Percentiles rank a stretch among this genome's conserved stretches.
phyloP scores from a whole-genome alignment of 2,888 invertebrate species.

The Aelia acuminata region DNA sequence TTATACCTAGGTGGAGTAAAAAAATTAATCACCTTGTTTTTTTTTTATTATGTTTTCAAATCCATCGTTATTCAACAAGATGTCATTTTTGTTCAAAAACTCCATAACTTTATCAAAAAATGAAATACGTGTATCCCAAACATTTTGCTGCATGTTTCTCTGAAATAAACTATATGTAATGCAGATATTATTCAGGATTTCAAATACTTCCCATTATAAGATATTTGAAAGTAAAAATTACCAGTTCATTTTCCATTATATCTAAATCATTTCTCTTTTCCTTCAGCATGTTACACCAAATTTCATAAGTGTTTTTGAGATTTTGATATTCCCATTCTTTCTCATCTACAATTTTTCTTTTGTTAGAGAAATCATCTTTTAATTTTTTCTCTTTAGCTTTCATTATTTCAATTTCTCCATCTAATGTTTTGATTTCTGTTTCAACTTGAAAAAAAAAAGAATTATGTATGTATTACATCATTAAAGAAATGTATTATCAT shows the following conservation, averaged over 20 bases:
- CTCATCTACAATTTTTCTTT: slow-evolving; percentile 50
- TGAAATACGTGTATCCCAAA: slow-evolving; percentile 54
- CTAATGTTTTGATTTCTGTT: slow-evolving; percentile 43
- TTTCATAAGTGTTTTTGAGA: slow-evolving; percentile 7
- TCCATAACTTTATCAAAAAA: slow-evolving; percentile 10
- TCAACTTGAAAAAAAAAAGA: slow-evolving; percentile 26
- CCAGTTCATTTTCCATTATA: slow-evolving; percentile 31
- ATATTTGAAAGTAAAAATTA: not conserved
- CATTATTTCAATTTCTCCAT: slow-evolving; percentile 53
- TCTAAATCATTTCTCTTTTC: slow-evolving; percentile 30
- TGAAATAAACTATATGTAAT: not conserved
- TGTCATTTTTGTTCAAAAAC: slow-evolving; percentile 44
- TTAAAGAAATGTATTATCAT: not conserved
- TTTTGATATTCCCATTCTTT: slow-evolving; percentile 52
- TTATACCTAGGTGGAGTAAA: too few relatives aligned
- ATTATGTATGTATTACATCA: not conserved
- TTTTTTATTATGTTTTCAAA: slow-evolving; percentile 50
- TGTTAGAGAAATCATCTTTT: slow-evolving; percentile 42
- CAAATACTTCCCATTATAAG: not conserved
- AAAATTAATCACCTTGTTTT: slow-evolving; percentile 49
- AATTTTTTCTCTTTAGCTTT: slow-evolving; percentile 48
- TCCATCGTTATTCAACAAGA: slow-evolving; percentile 8
- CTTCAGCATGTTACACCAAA: slow-evolving; percentile 39
- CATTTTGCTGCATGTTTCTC: slow-evolving; percentile 40
- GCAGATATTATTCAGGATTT: not conserved